A percentile compares a stretch with the other conserved stretches of the same genome.
phyloP scores from a whole-genome alignment of 2,797 vertebrate species.

The Cichlasoma orientale region DNA sequence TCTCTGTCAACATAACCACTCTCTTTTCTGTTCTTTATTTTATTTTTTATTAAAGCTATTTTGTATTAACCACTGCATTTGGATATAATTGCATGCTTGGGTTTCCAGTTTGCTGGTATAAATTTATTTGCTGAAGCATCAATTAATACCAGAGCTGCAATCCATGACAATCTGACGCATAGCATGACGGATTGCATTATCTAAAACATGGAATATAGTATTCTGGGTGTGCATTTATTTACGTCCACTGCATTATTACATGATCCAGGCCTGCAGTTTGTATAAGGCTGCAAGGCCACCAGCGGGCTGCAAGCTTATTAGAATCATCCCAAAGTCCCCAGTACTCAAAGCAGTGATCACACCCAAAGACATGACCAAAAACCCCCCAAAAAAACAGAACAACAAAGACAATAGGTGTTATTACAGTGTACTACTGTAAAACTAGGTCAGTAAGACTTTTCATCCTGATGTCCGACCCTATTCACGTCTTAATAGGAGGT shows the following conservation, averaged over 20 bases:
- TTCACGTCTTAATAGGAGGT: slow-evolving; percentile 58
- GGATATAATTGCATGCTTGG: slow-evolving; percentile 81
- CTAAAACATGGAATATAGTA: slow-evolving; percentile 60
- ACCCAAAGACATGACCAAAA: slow-evolving; percentile 42
- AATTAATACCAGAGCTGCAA: slow-evolving; percentile 74
- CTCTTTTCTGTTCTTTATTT: slow-evolving; percentile 44
- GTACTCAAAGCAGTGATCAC: slow-evolving; percentile 39
- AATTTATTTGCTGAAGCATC: slow-evolving; percentile 79
- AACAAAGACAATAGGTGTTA: slow-evolving; percentile 33
- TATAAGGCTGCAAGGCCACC: slow-evolving; percentile 33
- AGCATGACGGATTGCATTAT: slow-evolving; percentile 74
- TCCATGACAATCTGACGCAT: slow-evolving; percentile 77
- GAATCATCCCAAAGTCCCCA: slow-evolving; percentile 47
- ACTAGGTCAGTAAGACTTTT: slow-evolving; percentile 50
- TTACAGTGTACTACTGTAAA: slow-evolving; percentile 62
- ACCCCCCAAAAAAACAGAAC: not conserved
- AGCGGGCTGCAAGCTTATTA: slow-evolving; percentile 54
- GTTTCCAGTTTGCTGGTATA: slow-evolving; percentile 73
- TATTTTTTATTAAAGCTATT: slow-evolving; percentile 62
- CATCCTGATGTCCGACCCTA: slow-evolving; percentile 39
- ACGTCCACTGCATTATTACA: slow-evolving; percentile 49
- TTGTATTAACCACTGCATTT: slow-evolving; percentile 73
- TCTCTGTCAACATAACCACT: slow-evolving; percentile 64
- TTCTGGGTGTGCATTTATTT: slow-evolving; percentile 52
- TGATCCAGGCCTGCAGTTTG: slow-evolving; percentile 38